These are phyloP conservation scores for Gambusia affinis DNA, from an alignment of 2,113 vertebrate species.

Conservation along the genomic window DNA sequence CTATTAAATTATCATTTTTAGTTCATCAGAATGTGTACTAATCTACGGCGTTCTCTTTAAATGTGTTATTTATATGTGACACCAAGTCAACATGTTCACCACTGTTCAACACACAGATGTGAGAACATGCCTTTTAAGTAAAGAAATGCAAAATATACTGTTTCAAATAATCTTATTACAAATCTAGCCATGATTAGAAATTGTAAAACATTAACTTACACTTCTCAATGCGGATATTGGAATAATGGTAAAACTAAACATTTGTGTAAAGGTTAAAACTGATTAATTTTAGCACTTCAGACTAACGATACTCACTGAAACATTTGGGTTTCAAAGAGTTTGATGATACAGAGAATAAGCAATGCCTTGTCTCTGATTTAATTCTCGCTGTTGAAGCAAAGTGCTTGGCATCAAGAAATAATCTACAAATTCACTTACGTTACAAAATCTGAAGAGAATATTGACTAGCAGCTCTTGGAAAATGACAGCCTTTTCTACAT, in stretches of 20 bases:
- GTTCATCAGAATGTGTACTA: not conserved
- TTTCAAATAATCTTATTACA: no score
- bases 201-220: not conserved
- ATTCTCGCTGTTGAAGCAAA: conserved; percentile 22
- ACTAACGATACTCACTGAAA: conserved; percentile 20
- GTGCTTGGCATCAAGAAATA: conserved; percentile 23
- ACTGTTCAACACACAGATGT: not conserved
- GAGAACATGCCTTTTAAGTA: not conserved
- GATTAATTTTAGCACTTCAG: conserved; percentile 29
- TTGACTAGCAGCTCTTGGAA: conserved; percentile 14
- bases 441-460: conserved; percentile 25
- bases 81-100: not conserved
- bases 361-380: not conserved
- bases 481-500: not conserved
- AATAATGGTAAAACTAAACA: not conserved
- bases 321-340: conserved; percentile 33
- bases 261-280: conserved; percentile 23
- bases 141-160: not conserved
- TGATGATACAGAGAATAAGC: conserved; percentile 35
- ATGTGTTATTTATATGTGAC: not conserved
- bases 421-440: conserved; percentile 30
- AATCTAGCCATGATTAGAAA: not conserved
- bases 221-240: not conserved
- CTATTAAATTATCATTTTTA: no score
- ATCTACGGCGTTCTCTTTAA: not conserved